Evolutionary conservation across 2,797 vertebrate species (phyloP), one percentile per base, ranked within the genome.

Genomic region (Acrocephalus scirpaceus): DNA sequence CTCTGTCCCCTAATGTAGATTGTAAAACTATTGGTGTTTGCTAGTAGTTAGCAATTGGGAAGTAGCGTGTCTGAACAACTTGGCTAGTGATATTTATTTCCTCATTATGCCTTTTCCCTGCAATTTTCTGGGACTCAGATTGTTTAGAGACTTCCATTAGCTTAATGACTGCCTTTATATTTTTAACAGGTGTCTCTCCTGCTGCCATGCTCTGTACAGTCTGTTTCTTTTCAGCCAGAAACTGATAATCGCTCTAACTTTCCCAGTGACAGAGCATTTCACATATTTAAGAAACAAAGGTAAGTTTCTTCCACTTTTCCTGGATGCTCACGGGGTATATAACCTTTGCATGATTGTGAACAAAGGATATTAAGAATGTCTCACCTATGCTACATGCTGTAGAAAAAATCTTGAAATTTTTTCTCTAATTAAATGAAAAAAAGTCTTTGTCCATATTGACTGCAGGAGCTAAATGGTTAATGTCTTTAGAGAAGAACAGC

Each of bases 221-320:
- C 99, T n/a, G 99, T 99, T 93, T 98, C 99, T 9, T 99, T 99
- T 96, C 99, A 99, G 94, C 99, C 99, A n/a, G 99, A 99, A 93
- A 99, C 99, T 7, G 99, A 99, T 97, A 99, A 99, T 97, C 98
- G 99, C 34, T 99, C 99, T 75, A 99, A 99, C 97, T 99, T 99
- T 54, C 97, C 98, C 64, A 99, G 98, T 95, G 99, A 99, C 96
- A 99, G 98, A 94, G 99, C 99, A 76, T 99, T 99, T 97, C 99
- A 99, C 97, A 99, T 98, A 83, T 99, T 99, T 97, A 99, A 99
- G 95, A 99, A 99, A 95, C 99, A 99, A 86, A 99, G 99, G 99
- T 99, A 91, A 67, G 54, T 66, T 77, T 62, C 21, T 58, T 86
- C 32, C 71, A 1, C 56, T 88, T 25, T 73, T 64, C 13, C 36